Percentiles rank a stretch among this genome's conserved stretches.
Evolutionary conservation across 2,113 vertebrate genomes (phyloP).

Genomic region (Sapayoa aenigma): DNA sequence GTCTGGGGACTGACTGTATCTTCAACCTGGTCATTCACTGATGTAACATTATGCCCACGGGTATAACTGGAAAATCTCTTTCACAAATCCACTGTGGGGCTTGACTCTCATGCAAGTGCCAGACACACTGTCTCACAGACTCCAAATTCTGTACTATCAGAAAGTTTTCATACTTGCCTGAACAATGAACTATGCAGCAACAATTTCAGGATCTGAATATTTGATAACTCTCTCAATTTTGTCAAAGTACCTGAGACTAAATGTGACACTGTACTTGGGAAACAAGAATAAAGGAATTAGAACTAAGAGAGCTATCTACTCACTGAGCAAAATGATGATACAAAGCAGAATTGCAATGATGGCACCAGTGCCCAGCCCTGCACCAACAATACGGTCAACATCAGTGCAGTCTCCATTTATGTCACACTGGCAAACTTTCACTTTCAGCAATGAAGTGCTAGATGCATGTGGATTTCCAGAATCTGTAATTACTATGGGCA

Average conservation of each 20-base stretch:
- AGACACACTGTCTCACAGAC: background rate
- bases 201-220: background rate
- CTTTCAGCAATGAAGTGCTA: slow-evolving; percentile 89
- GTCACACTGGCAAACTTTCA: slow-evolving; percentile 96
- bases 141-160: background rate
- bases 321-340: slow-evolving; percentile 96
- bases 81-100: background rate
- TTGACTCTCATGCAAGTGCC: background rate
- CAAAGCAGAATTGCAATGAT: slow-evolving; percentile 97
- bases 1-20: background rate
- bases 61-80: background rate
- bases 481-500: slow-evolving; percentile 95
- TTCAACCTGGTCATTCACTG: background rate
- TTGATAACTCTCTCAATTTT: background rate
- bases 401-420: slow-evolving; percentile 92
- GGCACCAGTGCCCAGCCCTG: slow-evolving; percentile 91
- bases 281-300: background rate
- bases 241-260: background rate
- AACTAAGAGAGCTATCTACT: slow-evolving; percentile 68
- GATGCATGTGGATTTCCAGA: slow-evolving; percentile 94
- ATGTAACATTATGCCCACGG: fast-evolving
- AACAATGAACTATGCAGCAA: background rate
- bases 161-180: background rate
- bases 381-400: slow-evolving; percentile 88
- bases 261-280: fast-evolving